phyloP scores from a whole-genome alignment of 1,140 invertebrate species.

The Drosophila santomea region DNA sequence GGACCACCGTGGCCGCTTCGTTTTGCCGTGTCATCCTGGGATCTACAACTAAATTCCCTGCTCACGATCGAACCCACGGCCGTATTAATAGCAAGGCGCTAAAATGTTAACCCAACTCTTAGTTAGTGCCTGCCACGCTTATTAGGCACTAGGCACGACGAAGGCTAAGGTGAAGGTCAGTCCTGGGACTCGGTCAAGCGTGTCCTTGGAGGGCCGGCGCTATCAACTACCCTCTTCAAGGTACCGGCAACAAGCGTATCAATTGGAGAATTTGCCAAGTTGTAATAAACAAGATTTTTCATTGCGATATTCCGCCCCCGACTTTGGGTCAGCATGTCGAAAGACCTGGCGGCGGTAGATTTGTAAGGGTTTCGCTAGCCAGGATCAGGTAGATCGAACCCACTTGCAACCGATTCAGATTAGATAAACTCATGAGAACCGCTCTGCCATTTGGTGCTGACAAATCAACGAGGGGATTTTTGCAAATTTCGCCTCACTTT shows the following conservation, averaged over 20 bases:
- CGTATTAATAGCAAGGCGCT: conserved; percentile 67
- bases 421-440: conserved; percentile 48
- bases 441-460: conserved; percentile 62
- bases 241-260: conserved; percentile 47
- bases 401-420: conserved; percentile 57
- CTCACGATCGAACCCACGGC: conserved; percentile 5
- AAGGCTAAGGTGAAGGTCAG: conserved; percentile 19
- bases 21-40: conserved; percentile 58
- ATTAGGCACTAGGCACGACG: conserved; percentile 46
- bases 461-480: conserved; percentile 66
- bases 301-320: conserved; percentile 62
- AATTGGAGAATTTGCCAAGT: conserved; percentile 80
- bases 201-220: conserved; percentile 58
- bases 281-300: conserved; percentile 82
- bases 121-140: conserved; percentile 72
- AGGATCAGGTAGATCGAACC: conserved; percentile 27
- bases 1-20: conserved; percentile 55
- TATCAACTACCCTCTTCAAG: conserved; percentile 47
- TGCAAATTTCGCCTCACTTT: conserved; percentile 68
- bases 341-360: conserved; percentile 54
- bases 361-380: conserved; percentile 38
- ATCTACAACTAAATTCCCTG: conserved; percentile 66
- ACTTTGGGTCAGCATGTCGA: conserved; percentile 56
- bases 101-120: conserved; percentile 62
- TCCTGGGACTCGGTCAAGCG: conserved; percentile 17